Evolutionary conservation across 2,888 invertebrate species (phyloP).

Genomic region (Hypercompe scribonia): DNA sequence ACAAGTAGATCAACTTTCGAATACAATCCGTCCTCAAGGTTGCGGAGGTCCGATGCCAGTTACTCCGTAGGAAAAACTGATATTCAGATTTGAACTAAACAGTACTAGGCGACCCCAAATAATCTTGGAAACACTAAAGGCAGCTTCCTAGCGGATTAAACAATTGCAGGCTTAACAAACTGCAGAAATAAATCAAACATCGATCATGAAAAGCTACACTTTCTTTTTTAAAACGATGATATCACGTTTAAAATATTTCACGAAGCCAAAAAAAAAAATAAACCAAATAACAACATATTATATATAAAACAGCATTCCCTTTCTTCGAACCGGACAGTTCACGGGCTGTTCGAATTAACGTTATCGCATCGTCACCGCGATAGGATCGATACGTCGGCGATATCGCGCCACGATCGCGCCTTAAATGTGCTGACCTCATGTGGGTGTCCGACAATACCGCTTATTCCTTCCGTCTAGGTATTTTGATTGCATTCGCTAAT

Average conservation of each 20-base stretch:
- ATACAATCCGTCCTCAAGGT: no score
- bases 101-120: no score
- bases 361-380: slow-evolving; percentile 81
- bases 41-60: no score
- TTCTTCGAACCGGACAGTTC: slow-evolving; percentile 75
- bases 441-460: slow-evolving; percentile 75
- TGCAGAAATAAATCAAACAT: background rate
- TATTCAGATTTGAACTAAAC: no score
- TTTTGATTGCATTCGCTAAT: slow-evolving; percentile 64
- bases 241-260: slow-evolving; percentile 55
- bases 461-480: slow-evolving; percentile 67
- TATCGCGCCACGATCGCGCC: slow-evolving; percentile 84
- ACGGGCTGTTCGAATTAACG: slow-evolving; percentile 74
- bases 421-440: slow-evolving; percentile 82
- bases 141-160: no score
- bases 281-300: slow-evolving; percentile 72
- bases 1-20: no score
- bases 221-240: slow-evolving; percentile 56
- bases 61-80: no score
- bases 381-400: slow-evolving; percentile 81
- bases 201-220: slow-evolving; percentile 28
- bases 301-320: slow-evolving; percentile 70
- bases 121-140: no score
- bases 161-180: background rate
- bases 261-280: slow-evolving; percentile 62